Percentiles rank a stretch among this genome's conserved stretches.
phyloP scores from a whole-genome alignment of 2,113 vertebrate species.

The Herpetotheres cachinnans region DNA sequence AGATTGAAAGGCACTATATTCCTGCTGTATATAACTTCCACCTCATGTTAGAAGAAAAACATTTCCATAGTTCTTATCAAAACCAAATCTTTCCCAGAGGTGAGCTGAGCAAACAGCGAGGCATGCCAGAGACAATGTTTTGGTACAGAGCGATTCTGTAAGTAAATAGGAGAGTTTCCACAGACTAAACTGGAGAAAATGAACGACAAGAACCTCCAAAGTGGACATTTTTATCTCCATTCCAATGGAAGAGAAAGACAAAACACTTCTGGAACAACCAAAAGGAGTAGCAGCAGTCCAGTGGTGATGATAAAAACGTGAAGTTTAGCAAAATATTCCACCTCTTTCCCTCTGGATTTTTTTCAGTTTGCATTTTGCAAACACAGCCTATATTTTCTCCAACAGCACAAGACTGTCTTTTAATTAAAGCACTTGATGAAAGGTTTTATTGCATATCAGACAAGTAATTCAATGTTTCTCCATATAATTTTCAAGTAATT shows the following conservation, averaged over 20 bases:
- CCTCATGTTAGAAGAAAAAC: slow-evolving; percentile 39
- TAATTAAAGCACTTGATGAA: neutral
- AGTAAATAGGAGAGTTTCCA: slow-evolving; percentile 37
- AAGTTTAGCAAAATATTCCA: neutral
- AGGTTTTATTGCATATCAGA: neutral
- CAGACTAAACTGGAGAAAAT: slow-evolving; percentile 33
- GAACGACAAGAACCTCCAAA: neutral
- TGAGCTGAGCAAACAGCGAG: slow-evolving; percentile 49
- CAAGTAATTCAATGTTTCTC: neutral
- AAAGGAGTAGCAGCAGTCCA: neutral
- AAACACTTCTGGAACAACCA: neutral
- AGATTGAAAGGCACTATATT: neutral
- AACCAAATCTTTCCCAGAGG: slow-evolving; percentile 59
- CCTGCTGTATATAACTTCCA: slow-evolving; percentile 25
- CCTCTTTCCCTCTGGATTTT: neutral
- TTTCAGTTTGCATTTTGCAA: neutral
- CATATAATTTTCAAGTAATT: neutral
- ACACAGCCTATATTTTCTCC: neutral
- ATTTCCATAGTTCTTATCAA: slow-evolving; percentile 52
- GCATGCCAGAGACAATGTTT: slow-evolving; percentile 31
- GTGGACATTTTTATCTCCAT: neutral
- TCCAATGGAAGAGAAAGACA: slow-evolving; percentile 3
- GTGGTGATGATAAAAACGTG: neutral
- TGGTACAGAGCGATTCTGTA: neutral
- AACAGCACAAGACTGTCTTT: neutral